Conservation (phyloP, 2,113 vertebrate genomes). For the Colinus virginianus region DNA sequence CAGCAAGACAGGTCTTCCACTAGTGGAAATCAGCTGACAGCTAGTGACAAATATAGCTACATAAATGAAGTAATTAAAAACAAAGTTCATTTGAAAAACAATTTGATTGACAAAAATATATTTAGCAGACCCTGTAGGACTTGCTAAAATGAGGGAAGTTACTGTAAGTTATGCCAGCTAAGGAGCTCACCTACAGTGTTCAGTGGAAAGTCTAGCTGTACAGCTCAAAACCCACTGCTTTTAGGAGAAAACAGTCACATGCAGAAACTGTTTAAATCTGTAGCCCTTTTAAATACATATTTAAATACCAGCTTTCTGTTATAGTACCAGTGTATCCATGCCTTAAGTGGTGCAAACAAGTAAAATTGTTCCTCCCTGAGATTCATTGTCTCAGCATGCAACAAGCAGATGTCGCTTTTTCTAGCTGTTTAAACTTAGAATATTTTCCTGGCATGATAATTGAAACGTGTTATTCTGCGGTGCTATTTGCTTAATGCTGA, state of each 20-base stretch:
- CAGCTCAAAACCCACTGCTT: background rate
- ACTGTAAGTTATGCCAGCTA: background rate
- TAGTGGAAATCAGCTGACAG: background rate
- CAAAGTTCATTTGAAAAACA: background rate
- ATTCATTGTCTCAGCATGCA: background rate
- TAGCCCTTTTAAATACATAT: background rate
- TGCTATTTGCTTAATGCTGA: background rate
- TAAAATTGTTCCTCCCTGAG: background rate
- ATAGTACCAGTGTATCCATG: background rate
- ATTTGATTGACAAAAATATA: background rate
- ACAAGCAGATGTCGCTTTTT: background rate
- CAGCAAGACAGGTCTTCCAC: background rate
- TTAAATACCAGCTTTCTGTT: background rate
- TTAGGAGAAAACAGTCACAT: background rate
- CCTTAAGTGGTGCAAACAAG: background rate
- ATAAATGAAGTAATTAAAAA: slow-evolving; percentile 20
- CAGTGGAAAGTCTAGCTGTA: background rate
- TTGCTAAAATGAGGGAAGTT: background rate
- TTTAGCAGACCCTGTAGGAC: background rate
- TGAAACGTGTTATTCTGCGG: background rate
- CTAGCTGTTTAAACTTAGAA: background rate
- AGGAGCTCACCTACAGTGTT: background rate
- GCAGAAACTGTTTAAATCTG: background rate
- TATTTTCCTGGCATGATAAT: background rate
- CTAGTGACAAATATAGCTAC: background rate